These are phyloP conservation scores for Melitaea athalia DNA, from an alignment of 2,888 invertebrate genomes.

Conservation along the genomic window DNA sequence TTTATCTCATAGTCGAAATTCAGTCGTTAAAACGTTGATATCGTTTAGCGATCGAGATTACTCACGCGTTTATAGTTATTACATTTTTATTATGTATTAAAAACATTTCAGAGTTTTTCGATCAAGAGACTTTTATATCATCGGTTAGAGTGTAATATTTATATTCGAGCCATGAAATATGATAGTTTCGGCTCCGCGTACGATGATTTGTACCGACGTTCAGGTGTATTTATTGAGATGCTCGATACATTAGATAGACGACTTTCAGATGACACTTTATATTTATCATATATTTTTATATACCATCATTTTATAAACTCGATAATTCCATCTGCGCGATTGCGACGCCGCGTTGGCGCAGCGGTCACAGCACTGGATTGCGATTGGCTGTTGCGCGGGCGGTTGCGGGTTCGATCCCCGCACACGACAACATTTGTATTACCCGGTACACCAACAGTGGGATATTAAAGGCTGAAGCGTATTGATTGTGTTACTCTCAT, in stretches of 20 bases:
- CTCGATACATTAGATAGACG: slow-evolving; percentile 18
- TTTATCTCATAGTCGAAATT: not conserved
- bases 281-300: not conserved
- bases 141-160: not conserved
- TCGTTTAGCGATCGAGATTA: not conserved
- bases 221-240: slow-evolving; percentile 20
- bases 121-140: slow-evolving; percentile 3
- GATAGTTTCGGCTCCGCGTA: slow-evolving; percentile 28
- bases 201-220: slow-evolving; percentile 29
- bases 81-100: not conserved
- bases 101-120: not conserved
- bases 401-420: too few relatives aligned
- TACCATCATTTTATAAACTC: too few relatives aligned
- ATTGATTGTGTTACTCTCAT: too few relatives aligned
- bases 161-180: slow-evolving; percentile 30
- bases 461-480: too few relatives aligned
- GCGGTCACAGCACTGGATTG: too few relatives aligned
- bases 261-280: not conserved
- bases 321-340: too few relatives aligned
- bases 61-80: not conserved
- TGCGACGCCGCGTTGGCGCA: too few relatives aligned
- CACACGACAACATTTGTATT: too few relatives aligned
- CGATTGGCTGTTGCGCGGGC: too few relatives aligned
- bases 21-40: not conserved
- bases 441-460: too few relatives aligned